A percentile compares a stretch with the other conserved stretches of the same genome.
Conservation (phyloP, 2,113 vertebrate species). For the Campylomormyrus numenius region DNA sequence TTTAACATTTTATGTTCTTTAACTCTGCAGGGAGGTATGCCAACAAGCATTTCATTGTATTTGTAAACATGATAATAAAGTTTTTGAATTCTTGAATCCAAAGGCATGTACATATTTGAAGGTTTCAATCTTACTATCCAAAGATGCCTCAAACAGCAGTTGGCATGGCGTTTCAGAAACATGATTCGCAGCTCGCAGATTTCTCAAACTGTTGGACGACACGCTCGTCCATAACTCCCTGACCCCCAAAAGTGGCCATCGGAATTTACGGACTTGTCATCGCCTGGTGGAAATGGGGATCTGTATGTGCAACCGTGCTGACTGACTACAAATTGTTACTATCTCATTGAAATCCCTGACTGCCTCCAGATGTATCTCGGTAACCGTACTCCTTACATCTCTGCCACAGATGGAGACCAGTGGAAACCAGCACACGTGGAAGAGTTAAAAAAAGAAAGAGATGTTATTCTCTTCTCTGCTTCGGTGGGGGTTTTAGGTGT, state of each 20-base stretch:
- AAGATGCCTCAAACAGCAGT: neutral
- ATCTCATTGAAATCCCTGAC: neutral
- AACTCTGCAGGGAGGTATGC: neutral
- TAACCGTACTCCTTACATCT: slow-evolving; percentile 18
- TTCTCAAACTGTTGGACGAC: neutral
- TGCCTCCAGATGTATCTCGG: slow-evolving; percentile 5
- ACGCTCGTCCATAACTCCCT: neutral
- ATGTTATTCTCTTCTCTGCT: slow-evolving; percentile 12
- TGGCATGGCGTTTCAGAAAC: neutral
- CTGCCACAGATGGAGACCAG: slow-evolving; percentile 3
- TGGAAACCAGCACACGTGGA: slow-evolving; percentile 1
- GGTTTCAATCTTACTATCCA: neutral
- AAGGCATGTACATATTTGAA: neutral
- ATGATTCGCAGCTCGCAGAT: neutral
- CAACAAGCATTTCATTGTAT: neutral
- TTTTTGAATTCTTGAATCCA: neutral
- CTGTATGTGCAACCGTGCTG: slow-evolving; percentile 17
- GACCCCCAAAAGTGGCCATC: neutral
- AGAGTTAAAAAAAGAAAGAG: neutral
- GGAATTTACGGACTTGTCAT: neutral
- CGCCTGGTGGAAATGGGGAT: neutral
- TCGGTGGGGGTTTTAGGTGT: neutral
- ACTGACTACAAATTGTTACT: slow-evolving; percentile 24
- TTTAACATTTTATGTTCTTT: neutral
- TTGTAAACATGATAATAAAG: neutral